These are phyloP conservation scores for Gymnorhina tibicen DNA, from an alignment of 2,113 vertebrate genomes.

Conservation along the genomic window DNA sequence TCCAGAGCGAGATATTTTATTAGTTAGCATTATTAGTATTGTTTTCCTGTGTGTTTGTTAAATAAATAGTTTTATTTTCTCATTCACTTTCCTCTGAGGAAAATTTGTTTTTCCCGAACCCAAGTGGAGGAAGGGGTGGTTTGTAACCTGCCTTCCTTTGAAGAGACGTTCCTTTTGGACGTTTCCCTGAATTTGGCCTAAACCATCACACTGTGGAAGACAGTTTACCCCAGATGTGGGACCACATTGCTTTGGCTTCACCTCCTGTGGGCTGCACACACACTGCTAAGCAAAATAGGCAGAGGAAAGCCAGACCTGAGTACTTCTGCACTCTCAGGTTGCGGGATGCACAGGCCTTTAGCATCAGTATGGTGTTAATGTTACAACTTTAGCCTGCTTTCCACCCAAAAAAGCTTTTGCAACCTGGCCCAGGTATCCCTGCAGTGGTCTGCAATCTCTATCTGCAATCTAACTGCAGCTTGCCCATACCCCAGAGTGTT, in stretches of 20 bases:
- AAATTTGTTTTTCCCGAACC: no score
- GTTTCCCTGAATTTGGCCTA: no score
- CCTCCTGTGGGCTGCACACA: accelerated
- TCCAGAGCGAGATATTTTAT: no score
- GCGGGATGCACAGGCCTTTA: neutral
- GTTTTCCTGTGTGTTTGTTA: no score
- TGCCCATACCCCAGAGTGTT: neutral
- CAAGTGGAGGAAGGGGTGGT: no score
- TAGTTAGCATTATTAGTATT: no score
- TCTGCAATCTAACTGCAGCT: neutral
- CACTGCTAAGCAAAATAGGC: neutral
- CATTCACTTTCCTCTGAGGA: no score
- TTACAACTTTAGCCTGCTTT: neutral
- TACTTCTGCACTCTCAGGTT: neutral
- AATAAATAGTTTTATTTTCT: no score
- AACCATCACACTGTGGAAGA: no score
- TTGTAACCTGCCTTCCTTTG: no score
- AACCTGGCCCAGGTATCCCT: neutral
- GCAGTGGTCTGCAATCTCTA: neutral
- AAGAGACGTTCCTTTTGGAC: no score
- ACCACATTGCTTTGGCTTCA: neutral
- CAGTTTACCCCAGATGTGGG: neutral
- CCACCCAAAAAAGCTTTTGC: neutral
- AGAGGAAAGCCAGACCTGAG: neutral
- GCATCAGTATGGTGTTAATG: neutral